Base-by-base conservation (phyloP, 2,797 vertebrate genomes). In the Vespertilio murinus region DNA sequence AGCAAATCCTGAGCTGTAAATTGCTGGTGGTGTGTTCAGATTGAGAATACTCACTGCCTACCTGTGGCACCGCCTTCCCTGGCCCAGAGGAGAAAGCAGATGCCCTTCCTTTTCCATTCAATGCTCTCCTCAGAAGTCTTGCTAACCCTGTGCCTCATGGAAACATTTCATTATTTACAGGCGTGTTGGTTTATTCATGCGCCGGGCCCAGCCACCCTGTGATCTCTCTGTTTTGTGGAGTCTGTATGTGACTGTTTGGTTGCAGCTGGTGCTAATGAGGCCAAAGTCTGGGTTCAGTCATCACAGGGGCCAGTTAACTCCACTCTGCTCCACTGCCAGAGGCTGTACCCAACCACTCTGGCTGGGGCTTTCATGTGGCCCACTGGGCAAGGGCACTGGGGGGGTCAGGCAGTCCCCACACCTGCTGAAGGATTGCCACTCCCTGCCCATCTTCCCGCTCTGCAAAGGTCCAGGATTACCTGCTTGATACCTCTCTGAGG, bases 261-360 rank as follows among this genome's bases (percentile, higher is more conserved):
- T 91, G 77, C 73, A 95, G 64, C 40, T 65, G 30, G 38, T 65
- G 74, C 82, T 91, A 92, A 95, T 88, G 85, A 96, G 86, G 49
- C 42, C 33, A 13, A 71, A 42, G 35, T 42, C 80, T 85, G 52
- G 61, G 65, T 38, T 78, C 75, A 10, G 0, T 25, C 11, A 47
- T 35, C 70, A 3, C 1, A 14, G 22, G 84, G 40, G 10, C 20
- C 59, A 28, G 78, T 92, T 94, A 93, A 67, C 33, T 2, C 80
- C 35, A 18, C 33, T 77, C 38, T 17, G 45, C n/a, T 74, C 49
- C 1, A 2, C 1, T 0, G 28, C 61, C 30, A 0, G 16, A 45
- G 74, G 70, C 84, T 40, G 18, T 2, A 1, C 69, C 67, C 30
- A 3, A 9, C 25, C 1, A 1, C 69, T 75, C 61, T 22, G 18